Evolutionary conservation across 2,797 vertebrate genomes (phyloP).

Genomic region (Streptopelia turtur): DNA sequence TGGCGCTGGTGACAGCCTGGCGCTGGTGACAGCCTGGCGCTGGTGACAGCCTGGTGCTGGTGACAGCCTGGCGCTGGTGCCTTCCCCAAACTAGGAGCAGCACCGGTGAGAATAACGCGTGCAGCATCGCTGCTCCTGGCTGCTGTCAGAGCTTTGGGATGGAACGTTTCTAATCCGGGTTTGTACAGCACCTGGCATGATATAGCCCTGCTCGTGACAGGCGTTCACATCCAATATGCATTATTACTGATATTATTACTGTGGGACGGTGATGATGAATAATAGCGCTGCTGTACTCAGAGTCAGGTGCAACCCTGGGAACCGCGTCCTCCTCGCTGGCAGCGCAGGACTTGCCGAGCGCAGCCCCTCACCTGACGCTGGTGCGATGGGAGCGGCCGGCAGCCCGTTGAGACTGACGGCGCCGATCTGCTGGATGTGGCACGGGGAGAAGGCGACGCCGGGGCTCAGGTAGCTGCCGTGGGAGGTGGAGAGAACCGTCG

Average conservation of each 20-base stretch:
- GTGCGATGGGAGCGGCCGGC: constrained; percentile 87
- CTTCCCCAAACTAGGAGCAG: background rate
- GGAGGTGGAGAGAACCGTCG: constrained; percentile 93
- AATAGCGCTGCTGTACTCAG: background rate
- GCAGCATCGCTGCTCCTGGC: background rate
- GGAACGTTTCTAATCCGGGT: background rate
- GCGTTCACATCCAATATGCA: background rate
- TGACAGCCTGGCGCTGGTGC: background rate
- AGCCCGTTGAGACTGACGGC: constrained; percentile 96
- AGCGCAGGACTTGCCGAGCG: background rate
- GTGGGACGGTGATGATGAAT: background rate
- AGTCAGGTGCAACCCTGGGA: background rate
- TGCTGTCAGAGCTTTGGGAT: background rate
- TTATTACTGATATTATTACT: background rate
- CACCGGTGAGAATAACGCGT: background rate
- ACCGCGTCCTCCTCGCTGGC: accelerated
- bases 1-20: no score
- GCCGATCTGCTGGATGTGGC: constrained; percentile 97
- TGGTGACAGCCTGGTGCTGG: background rate
- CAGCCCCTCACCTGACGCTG: constrained; percentile 87
- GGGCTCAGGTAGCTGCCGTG: constrained; percentile 96
- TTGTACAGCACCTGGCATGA: background rate
- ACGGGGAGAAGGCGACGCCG: constrained; percentile 91
- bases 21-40: background rate
- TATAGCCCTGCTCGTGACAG: background rate